A percentile compares a stretch with the other conserved stretches of the same genome.
Evolutionary conservation across 1,140 invertebrate genomes (phyloP).

Genomic region (Campodea augens): DNA sequence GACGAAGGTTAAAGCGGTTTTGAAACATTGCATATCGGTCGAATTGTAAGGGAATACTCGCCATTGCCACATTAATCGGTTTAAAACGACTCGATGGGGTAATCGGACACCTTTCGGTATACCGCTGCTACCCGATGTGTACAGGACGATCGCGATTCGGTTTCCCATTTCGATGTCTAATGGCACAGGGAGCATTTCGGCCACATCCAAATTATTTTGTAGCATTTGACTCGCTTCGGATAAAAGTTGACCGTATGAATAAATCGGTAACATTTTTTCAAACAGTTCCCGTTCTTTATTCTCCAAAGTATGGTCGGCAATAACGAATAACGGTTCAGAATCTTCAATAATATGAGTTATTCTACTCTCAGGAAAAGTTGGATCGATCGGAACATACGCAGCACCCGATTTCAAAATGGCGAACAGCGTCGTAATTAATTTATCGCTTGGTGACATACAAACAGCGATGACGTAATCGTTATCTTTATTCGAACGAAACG

Average conservation of each 20-base stretch:
- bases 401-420: conserved; percentile 61
- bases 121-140: conserved; percentile 85
- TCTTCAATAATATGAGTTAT: conserved; percentile 57
- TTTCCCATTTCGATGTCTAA: conserved; percentile 3
- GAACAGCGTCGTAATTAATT: conserved; percentile 43
- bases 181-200: not conserved
- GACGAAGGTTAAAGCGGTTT: conserved; percentile 72
- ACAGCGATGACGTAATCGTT: conserved; percentile 49
- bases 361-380: conserved; percentile 47
- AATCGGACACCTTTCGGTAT: conserved; percentile 79
- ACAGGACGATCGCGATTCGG: conserved; percentile 50
- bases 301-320: conserved; percentile 30
- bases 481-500: conserved; percentile 30
- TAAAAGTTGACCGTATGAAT: not conserved
- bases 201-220: not conserved
- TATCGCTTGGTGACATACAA: conserved; percentile 50
- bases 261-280: not conserved
- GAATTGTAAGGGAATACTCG: conserved; percentile 44
- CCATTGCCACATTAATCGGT: conserved; percentile 71
- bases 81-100: conserved; percentile 54
- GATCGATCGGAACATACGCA: conserved; percentile 62
- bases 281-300: not conserved
- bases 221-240: not conserved
- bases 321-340: conserved; percentile 43
- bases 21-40: conserved; percentile 48